Evolutionary conservation across 2,888 invertebrate species (phyloP), one percentile per base, ranked within the genome.

Genomic region (Sussaba pulchella): DNA sequence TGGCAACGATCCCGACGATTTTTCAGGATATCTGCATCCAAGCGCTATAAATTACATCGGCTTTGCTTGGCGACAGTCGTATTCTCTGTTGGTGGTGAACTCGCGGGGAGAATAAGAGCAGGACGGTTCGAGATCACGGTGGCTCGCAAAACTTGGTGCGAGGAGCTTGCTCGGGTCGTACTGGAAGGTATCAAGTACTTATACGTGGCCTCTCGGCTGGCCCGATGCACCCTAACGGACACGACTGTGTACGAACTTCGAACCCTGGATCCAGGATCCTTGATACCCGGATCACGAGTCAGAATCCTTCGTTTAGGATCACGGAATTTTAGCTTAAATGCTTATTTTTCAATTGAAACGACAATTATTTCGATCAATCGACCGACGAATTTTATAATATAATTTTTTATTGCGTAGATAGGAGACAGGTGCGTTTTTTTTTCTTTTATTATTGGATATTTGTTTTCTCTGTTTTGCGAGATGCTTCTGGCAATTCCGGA

Each of bases 21-120:
- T 81, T 61, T 77, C 82, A 74, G 59, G 43, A 64, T 70, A 79
- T 79, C 81, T 69, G 67, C 72, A 77, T 79, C 69, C 77, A 66
- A 24, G 76, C 52, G 70, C 76, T 31, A 77, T 79, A 79, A 77
- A 77, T 82, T 77, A 70, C 59, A 59, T 57, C 57, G 66, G 31
- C 21, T 59, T 47, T 72, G 24, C 72, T 67, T 17, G 52, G 72
- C 21, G 66, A 78, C 72, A 66, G 45, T 61, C 52, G 66, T 66
- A 39, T 57, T 57, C 63, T 70, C 67, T 19, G 26, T 41, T 39
- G 24, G 4, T 1, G 39, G 43, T 14, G 36, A 17, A 71, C 39
- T 31, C 24, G 39, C 57, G 14, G 57, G 14, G 21, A 45, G 26
- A 10, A 9, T n/a, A n/a, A n/a, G 52, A 70, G 26, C 43, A 31